Conservation (phyloP, 2,888 invertebrate genomes). For the Subacronicta megacephala region DNA sequence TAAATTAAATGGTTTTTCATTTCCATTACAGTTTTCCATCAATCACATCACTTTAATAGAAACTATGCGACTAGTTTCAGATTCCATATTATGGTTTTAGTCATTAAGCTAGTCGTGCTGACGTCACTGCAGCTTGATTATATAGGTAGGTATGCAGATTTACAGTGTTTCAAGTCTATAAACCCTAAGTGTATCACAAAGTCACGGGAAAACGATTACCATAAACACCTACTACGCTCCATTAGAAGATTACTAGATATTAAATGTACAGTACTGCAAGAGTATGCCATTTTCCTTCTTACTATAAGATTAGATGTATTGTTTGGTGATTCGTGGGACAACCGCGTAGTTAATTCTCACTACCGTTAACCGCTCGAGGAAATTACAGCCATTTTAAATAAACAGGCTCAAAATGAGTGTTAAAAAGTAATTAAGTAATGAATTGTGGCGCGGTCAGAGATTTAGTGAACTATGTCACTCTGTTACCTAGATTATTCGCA, state of each 20-base stretch:
- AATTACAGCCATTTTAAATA: conserved; percentile 45
- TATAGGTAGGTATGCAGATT: too few species aligned
- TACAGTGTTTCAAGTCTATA: conserved; percentile 3
- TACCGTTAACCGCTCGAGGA: conserved; percentile 59
- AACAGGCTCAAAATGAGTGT: conserved; percentile 23
- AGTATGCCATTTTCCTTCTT: conserved; percentile 47
- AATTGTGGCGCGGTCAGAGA: conserved; percentile 24
- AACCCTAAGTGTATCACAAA: conserved; percentile 20
- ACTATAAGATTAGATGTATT: conserved; percentile 68
- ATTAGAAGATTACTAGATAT: conserved; percentile 55
- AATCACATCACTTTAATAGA: too few species aligned
- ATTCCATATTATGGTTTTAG: too few species aligned
- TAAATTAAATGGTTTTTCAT: neutral
- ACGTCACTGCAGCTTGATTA: conserved; percentile 1
- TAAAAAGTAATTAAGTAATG: conserved; percentile 35
- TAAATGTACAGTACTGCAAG: conserved; percentile 57
- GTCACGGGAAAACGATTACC: conserved; percentile 13
- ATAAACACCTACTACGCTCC: conserved; percentile 29
- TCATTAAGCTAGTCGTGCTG: neutral
- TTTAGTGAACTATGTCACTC: conserved; percentile 44
- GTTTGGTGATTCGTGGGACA: conserved; percentile 68
- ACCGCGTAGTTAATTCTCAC: conserved; percentile 52
- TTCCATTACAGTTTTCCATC: too few species aligned
- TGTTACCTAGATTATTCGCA: conserved; percentile 41
- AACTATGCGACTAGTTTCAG: too few species aligned